Evolutionary conservation across 2,113 vertebrate species (phyloP).

Genomic region (Pelecanoides urinatrix): DNA sequence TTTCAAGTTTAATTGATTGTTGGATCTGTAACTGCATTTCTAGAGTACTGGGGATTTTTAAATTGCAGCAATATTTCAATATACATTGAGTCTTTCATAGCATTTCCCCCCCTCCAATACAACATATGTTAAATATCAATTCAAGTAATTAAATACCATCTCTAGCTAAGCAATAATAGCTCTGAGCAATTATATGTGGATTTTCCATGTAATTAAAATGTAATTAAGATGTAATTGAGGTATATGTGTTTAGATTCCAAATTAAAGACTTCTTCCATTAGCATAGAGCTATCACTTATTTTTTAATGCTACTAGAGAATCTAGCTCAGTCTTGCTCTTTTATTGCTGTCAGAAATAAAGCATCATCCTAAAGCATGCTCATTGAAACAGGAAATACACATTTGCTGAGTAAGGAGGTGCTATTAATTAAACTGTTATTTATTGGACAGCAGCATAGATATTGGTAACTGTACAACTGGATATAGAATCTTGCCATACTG

Average conservation of each 20-base stretch:
- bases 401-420: neutral
- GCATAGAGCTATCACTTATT: neutral
- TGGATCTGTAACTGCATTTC: neutral
- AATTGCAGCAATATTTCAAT: conserved; percentile 15
- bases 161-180: neutral
- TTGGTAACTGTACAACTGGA: neutral
- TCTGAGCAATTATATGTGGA: neutral
- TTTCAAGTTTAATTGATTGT: neutral
- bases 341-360: neutral
- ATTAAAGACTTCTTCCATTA: neutral
- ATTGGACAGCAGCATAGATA: neutral
- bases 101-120: neutral
- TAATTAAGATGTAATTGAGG: neutral
- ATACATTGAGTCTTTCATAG: neutral
- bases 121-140: conserved; percentile 32
- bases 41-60: neutral
- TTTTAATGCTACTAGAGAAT: neutral
- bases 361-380: neutral
- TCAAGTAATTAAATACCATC: conserved; percentile 1
- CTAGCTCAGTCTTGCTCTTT: neutral
- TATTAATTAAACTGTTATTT: neutral
- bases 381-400: neutral
- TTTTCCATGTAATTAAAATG: conserved; percentile 17
- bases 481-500: neutral
- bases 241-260: neutral